phyloP scores from a whole-genome alignment of 2,888 invertebrate genomes.

The Acanthoscelides obtectus region DNA sequence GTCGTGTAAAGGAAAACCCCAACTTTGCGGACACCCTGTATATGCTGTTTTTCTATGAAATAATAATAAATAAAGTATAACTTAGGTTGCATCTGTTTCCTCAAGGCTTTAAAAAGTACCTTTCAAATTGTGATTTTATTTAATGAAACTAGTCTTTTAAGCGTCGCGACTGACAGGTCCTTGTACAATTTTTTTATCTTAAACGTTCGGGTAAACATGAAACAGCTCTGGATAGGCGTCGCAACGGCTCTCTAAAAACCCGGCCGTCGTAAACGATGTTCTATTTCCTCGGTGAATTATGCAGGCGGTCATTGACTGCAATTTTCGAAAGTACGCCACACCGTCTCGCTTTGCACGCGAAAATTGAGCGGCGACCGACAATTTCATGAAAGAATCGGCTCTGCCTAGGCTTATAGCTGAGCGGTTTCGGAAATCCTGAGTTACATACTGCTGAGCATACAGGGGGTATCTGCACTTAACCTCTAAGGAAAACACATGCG shows the following conservation, averaged over 20 bases:
- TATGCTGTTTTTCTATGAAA: no score
- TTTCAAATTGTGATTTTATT: no score
- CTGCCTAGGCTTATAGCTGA: neutral
- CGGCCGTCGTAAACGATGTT: neutral
- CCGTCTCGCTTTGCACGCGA: neutral
- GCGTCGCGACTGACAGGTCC: neutral
- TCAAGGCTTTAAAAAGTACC: no score
- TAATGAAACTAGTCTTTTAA: neutral
- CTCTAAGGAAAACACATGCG: no score
- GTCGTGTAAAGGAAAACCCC: no score
- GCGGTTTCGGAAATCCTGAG: neutral
- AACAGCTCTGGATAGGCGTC: neutral
- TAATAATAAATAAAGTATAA: no score
- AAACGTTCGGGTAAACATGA: neutral
- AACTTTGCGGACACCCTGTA: no score
- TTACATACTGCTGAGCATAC: no score
- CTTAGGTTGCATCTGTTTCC: no score
- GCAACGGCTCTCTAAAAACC: neutral
- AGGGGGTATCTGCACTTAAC: no score
- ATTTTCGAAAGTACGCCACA: neutral
- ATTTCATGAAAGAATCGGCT: neutral
- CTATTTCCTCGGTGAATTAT: neutral
- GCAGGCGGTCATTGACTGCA: neutral
- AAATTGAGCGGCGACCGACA: neutral
- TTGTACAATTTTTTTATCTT: neutral